phyloP scores from a whole-genome alignment of 2,113 vertebrate genomes.

The Antennarius striatus region DNA sequence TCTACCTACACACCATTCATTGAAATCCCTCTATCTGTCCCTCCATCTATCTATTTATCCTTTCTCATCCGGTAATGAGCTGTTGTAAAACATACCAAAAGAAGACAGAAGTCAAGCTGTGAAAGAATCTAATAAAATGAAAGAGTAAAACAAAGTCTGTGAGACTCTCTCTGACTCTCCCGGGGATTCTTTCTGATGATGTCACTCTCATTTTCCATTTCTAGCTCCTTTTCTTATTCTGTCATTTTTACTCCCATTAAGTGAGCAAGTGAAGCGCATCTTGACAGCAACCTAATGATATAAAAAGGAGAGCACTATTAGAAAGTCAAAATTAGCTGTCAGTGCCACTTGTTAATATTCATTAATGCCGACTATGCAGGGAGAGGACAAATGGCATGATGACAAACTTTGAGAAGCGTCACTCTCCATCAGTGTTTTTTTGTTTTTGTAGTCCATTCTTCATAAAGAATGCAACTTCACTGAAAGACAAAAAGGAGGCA shows the following conservation, averaged over 20 bases:
- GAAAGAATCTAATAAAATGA: conserved; percentile 71
- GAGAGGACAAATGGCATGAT: too few species aligned
- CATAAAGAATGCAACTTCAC: conserved; percentile 7
- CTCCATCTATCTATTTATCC: conserved; percentile 22
- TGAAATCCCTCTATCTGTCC: background rate
- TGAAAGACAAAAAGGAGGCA: background rate
- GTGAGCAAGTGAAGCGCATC: conserved; percentile 1
- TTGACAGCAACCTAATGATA: conserved; percentile 10
- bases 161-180: conserved; percentile 36
- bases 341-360: conserved; percentile 11
- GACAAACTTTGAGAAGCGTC: too few species aligned
- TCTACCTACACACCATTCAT: background rate
- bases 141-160: conserved; percentile 47
- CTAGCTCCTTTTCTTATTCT: background rate
- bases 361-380: background rate
- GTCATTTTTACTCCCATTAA: conserved; percentile 17
- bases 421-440: background rate
- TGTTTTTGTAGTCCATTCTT: background rate
- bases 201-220: conserved; percentile 4
- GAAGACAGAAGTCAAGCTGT: conserved; percentile 78
- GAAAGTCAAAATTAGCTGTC: conserved; percentile 10
- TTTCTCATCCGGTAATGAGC: conserved; percentile 67
- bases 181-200: conserved; percentile 28
- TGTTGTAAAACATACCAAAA: conserved; percentile 73
- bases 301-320: conserved; percentile 8